Base-by-base conservation (phyloP, 64 coral and sea anemone genomes). In the Montipora efflorescens region DNA sequence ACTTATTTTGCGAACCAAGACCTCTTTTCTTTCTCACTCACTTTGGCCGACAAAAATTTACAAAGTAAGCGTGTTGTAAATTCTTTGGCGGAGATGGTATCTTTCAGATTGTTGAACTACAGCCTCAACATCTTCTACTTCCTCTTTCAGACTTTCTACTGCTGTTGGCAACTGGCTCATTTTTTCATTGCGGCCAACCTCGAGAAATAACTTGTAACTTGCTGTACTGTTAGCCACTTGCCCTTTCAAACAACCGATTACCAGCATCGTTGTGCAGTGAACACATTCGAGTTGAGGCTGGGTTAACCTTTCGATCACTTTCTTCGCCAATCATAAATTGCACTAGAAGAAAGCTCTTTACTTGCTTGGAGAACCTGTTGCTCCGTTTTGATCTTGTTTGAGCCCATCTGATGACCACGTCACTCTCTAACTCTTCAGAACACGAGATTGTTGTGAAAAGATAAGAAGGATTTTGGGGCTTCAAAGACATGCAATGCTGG, bases 241-340 rank as follows among this genome's bases (percentile, higher is more conserved):
- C 81, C 67, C 18, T 91, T 91, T 4, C 46, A 55, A 91, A 91
- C 28, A 91, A 7, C 53, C 61, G 22, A 25, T 51, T 23, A 9
- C 90, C 79, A 9, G 18, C 68, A 18, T 83, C 78, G 75, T 78
- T 61, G 15, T 47, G 78, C 18, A 82, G 7, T 69, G 36, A 52
- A 21, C 78, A n/a, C 90, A 91, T 91, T 36, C 64, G 43, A 0
- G 1, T 59, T 48, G 78, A 23, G 0, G 47, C 46, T 82, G 88
- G 36, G 13, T 61, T 82, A 13, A 82, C 67, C 48, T 80, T 91
- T 71, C 66, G 20, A 52, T 79, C 79, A 0, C 79, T 91, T 19
- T 91, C 67, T 51, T 91, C 90, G 18, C 79, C 90, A 82, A 91
- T 82, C 36, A 82, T 49, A 74, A 91, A 82, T 48, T 71, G 59